Evolutionary conservation across 1,140 invertebrate species (phyloP).

Genomic region (Spodoptera litura): DNA sequence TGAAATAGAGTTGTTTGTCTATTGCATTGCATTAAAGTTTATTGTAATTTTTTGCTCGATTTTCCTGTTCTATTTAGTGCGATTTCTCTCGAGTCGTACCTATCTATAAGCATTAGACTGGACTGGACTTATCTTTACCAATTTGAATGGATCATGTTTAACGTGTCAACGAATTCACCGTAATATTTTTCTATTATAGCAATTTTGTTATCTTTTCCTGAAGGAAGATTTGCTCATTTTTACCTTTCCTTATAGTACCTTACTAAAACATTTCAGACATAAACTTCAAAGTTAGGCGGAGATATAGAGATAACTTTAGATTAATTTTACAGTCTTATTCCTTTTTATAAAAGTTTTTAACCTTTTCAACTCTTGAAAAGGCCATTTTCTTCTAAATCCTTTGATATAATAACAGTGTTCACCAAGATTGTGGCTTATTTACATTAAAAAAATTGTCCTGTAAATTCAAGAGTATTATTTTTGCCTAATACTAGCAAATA

Average conservation of each 20-base stretch:
- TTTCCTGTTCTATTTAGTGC: conserved; percentile 8
- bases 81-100: neutral
- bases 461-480: conserved; percentile 20
- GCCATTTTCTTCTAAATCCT: neutral
- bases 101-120: neutral
- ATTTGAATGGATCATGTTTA: neutral
- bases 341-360: too few species aligned
- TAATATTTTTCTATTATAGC: neutral
- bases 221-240: neutral
- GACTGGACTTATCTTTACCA: neutral
- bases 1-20: too few species aligned
- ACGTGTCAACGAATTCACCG: conserved; percentile 1
- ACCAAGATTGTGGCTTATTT: neutral
- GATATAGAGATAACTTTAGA: too few species aligned
- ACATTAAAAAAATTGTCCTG: neutral
- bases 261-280: neutral
- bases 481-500: conserved; percentile 5
- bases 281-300: too few species aligned
- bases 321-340: too few species aligned
- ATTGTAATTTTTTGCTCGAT: too few species aligned
- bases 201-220: neutral
- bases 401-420: neutral
- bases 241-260: neutral
- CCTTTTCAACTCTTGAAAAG: too few species aligned
- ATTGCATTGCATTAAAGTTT: too few species aligned